A percentile compares a stretch with the other conserved stretches of the same genome.
phyloP scores from a whole-genome alignment of 2,888 invertebrate genomes.

The Achlya flavicornis region DNA sequence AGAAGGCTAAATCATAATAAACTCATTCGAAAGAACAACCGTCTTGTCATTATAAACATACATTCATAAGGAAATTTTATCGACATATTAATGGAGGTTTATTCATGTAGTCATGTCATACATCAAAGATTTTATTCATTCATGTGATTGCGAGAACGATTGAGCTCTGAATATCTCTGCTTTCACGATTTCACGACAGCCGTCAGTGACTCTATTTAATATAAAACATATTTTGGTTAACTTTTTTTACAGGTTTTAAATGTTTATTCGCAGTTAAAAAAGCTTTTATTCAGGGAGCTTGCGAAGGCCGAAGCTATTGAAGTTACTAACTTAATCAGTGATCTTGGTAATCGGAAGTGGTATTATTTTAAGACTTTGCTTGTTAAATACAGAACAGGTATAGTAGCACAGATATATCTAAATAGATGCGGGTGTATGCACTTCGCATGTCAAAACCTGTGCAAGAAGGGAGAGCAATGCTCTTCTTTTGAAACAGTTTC shows the following conservation, averaged over 20 bases:
- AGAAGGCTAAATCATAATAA: background rate
- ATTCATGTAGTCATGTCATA: background rate
- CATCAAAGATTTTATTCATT: constrained; percentile 15
- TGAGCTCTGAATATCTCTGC: constrained; percentile 16
- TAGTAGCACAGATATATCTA: no score
- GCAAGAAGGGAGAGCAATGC: no score
- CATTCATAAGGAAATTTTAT: background rate
- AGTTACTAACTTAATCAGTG: no score
- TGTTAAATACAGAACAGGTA: no score
- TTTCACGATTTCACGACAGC: constrained; percentile 38
- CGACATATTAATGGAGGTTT: background rate
- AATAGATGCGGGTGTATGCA: no score
- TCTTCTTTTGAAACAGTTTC: no score
- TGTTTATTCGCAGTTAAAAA: background rate
- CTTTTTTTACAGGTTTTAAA: background rate
- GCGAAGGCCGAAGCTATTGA: no score
- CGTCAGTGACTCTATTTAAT: background rate
- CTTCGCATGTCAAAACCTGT: no score
- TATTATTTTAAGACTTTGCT: no score
- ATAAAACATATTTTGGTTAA: background rate
- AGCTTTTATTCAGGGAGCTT: no score
- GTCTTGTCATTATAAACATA: background rate
- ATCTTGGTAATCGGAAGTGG: no score
- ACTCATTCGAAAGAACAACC: background rate
- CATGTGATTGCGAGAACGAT: constrained; percentile 15